phyloP scores from a whole-genome alignment of 2,797 vertebrate species.

The Tarsius wallacei region DNA sequence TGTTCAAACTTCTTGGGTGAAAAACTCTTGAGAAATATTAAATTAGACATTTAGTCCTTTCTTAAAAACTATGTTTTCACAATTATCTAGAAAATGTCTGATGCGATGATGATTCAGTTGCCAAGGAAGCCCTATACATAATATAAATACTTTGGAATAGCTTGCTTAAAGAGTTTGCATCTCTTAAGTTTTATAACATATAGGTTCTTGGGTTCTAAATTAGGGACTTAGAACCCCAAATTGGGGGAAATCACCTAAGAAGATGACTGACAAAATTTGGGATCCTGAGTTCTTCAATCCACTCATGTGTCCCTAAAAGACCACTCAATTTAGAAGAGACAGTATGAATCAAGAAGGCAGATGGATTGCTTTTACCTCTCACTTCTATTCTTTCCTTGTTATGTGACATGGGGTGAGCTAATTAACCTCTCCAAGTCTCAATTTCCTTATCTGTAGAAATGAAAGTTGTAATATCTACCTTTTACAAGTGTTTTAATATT shows the following conservation, averaged over 20 bases:
- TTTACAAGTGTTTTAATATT: neutral
- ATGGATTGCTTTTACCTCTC: neutral
- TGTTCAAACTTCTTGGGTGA: neutral
- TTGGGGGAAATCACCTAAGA: neutral
- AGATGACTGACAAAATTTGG: neutral
- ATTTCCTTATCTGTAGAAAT: slow-evolving; percentile 2
- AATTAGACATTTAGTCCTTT: slow-evolving; percentile 9
- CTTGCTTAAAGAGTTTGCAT: neutral
- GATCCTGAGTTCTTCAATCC: neutral
- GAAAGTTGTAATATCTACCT: neutral
- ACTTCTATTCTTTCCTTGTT: neutral
- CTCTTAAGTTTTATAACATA: neutral
- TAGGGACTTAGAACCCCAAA: neutral
- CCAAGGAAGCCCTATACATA: neutral
- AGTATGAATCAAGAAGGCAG: neutral
- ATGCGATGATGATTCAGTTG: neutral
- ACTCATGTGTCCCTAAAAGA: neutral
- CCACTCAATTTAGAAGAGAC: neutral
- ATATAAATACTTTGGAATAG: neutral
- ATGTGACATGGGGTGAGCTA: neutral
- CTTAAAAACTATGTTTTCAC: slow-evolving; percentile 10
- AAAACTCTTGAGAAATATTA: slow-evolving; percentile 49
- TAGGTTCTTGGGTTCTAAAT: neutral
- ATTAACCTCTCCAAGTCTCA: neutral
- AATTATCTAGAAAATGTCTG: neutral